Base-by-base conservation (phyloP, 2,888 invertebrate species). In the Thumatha senex region DNA sequence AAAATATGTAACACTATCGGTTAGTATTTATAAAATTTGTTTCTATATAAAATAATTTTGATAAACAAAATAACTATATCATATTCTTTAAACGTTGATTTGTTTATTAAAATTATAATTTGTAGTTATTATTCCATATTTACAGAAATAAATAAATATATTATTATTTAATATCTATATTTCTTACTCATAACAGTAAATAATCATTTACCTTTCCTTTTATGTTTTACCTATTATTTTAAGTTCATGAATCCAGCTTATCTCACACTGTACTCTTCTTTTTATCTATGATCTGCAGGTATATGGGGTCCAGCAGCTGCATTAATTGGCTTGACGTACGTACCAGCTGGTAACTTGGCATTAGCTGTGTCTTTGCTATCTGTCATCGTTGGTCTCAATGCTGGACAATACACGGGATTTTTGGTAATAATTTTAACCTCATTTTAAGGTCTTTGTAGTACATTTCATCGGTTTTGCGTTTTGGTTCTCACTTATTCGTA, bases 321-420 rank as follows among this genome's bases (percentile, higher is more conserved):
- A 0, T 77, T 96, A 7, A 83, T 95, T 4, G 18, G 18, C 5
- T 24, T 24, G 18, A 24, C 18, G 18, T 24, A 24, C 18, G 18
- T 24, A 4, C 7, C 82, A 0, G 75, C 74, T 2, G 82, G 83
- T 7, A 92, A 92, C 40, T 79, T 92, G 0, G 74, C 76, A 2
- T 51, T 92, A 10, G 95, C 95, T 0, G 93, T 95, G 0, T 76
- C 78, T 0, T 72, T 96, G 14, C 84, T 96, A 0, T 92, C 95
- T 0, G 59, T 94, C 0, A 94, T 96, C 0, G 95, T 96, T 0
- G 94, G 95, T 0, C 87, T 95, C 8, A 96, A 96, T 68, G 94
- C 95, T 4, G 94, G 95, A 7, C 93, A 94, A 31, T 95, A 94
- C 67, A 93, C 95, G 44, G 96, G 96, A 18, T 95, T 93, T 75